These are phyloP conservation scores for Amaurobius ferox DNA, from an alignment of 2,888 invertebrate genomes.

Conservation along the genomic window DNA sequence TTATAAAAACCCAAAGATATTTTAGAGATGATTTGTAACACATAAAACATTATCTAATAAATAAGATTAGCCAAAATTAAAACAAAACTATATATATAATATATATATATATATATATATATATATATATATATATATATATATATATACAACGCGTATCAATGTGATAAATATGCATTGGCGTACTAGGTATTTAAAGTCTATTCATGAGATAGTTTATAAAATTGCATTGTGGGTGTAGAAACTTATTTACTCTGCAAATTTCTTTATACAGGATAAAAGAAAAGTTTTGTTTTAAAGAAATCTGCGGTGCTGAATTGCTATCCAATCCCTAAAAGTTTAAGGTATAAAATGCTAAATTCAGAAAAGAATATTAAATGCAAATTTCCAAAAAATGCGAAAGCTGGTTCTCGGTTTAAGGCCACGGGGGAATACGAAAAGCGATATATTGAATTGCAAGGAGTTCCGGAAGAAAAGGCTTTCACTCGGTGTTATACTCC, in stretches of 20 bases:
- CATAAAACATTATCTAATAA: no score
- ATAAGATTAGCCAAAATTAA: no score
- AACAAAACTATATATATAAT: no score
- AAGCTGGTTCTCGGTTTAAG: neutral
- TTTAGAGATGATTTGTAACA: no score
- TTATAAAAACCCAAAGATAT: no score
- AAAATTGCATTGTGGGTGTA: no score
- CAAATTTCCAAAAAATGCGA: slow-evolving; percentile 5
- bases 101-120: no score
- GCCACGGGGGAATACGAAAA: neutral
- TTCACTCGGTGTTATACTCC: neutral
- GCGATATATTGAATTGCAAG: neutral
- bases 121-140: no score
- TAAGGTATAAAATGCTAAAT: slow-evolving; percentile 1
- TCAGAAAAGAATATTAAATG: slow-evolving; percentile 16
- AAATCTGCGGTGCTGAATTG: neutral
- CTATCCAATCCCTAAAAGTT: slow-evolving; percentile 2
- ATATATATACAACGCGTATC: no score
- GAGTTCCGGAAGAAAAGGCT: neutral
- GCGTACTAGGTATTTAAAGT: no score
- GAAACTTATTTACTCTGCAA: neutral
- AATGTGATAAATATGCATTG: no score
- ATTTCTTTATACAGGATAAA: neutral
- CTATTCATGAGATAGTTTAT: no score
- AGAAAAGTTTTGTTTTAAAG: neutral